phyloP scores from a whole-genome alignment of 1,140 invertebrate genomes.

The Zaprionus capensis region DNA sequence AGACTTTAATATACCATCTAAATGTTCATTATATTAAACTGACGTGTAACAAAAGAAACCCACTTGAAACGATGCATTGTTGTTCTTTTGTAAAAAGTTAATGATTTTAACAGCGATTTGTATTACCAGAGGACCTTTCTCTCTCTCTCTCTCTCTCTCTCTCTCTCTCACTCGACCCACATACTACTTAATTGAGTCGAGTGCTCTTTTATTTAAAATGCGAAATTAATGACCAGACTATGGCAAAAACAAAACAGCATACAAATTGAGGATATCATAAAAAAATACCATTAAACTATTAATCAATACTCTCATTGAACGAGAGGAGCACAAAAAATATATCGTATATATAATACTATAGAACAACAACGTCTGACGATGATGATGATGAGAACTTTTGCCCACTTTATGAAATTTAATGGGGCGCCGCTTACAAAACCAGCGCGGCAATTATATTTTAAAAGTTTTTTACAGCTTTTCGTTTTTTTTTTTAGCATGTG shows the following conservation, averaged over 20 bases:
- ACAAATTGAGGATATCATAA: neutral
- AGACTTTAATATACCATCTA: neutral
- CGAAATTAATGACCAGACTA: slow-evolving; percentile 67
- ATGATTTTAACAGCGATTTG: slow-evolving; percentile 10
- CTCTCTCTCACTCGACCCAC: neutral
- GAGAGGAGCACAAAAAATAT: slow-evolving; percentile 25
- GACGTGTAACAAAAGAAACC: neutral
- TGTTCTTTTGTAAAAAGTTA: slow-evolving; percentile 4
- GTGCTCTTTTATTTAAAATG: slow-evolving; percentile 72
- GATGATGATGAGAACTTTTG: slow-evolving; percentile 29
- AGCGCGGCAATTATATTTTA: slow-evolving; percentile 76
- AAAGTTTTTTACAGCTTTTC: slow-evolving; percentile 66
- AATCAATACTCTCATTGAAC: slow-evolving; percentile 52
- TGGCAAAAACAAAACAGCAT: slow-evolving; percentile 5
- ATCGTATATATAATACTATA: slow-evolving; percentile 22
- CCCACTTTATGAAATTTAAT: slow-evolving; percentile 74
- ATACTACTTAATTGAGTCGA: slow-evolving; percentile 63
- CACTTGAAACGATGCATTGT: neutral
- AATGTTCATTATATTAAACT: neutral
- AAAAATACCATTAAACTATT: slow-evolving; percentile 73
- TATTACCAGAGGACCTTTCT: neutral
- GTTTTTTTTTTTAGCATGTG: slow-evolving; percentile 18
- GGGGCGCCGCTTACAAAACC: slow-evolving; percentile 53
- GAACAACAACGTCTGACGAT: slow-evolving; percentile 1
- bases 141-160: neutral